Percentiles rank a stretch among this genome's conserved stretches.
phyloP scores from a whole-genome alignment of 1,140 invertebrate species.

The Musca vetustissima region DNA sequence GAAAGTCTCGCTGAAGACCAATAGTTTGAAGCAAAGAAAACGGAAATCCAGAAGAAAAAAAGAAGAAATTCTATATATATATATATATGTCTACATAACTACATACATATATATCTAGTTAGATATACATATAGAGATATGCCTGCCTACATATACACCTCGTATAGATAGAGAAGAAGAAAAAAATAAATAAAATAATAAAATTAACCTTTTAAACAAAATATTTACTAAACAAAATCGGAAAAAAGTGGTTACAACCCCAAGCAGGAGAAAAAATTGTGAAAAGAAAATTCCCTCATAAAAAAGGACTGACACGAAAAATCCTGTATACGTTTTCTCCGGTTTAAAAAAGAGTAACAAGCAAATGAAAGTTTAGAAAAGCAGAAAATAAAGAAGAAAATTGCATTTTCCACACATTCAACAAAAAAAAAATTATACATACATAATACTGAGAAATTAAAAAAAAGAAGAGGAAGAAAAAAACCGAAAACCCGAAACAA shows the following conservation, averaged over 20 bases:
- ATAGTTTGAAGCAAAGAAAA: neutral
- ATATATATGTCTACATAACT: neutral
- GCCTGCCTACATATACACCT: conserved; percentile 2
- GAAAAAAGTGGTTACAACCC: too few species aligned
- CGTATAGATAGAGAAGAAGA: conserved; percentile 18
- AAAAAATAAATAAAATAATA: too few species aligned
- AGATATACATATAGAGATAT: neutral
- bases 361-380: neutral
- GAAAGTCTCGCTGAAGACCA: too few species aligned
- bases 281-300: neutral
- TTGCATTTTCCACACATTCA: neutral
- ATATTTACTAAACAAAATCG: too few species aligned
- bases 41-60: conserved; percentile 8
- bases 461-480: neutral
- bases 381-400: neutral
- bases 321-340: conserved; percentile 14
- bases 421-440: too few species aligned
- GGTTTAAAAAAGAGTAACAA: conserved; percentile 19
- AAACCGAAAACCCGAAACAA: neutral
- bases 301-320: neutral
- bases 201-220: too few species aligned
- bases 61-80: too few species aligned
- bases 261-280: neutral
- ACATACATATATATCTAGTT: conserved; percentile 6
- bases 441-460: neutral